Conservation (phyloP, 2,113 vertebrate genomes). For the Nesoenas mayeri region DNA sequence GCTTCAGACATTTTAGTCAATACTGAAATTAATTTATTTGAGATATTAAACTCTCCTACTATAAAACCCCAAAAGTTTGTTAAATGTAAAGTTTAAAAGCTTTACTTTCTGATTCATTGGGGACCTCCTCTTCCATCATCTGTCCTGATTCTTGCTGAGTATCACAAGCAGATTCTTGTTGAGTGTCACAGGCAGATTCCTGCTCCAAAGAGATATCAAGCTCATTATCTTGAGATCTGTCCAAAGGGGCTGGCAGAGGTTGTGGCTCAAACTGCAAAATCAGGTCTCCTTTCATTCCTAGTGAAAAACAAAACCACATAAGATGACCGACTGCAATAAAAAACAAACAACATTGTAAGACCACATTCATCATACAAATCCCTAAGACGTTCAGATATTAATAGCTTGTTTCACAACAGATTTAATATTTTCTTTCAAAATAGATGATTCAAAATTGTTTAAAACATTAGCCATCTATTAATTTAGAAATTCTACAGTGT, state of each 20-base stretch:
- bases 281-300: conserved; percentile 85
- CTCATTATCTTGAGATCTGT: conserved; percentile 81
- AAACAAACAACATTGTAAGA: background rate
- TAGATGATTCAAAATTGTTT: background rate
- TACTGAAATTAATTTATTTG: background rate
- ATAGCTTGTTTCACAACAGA: background rate
- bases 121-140: background rate
- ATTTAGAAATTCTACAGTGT: background rate
- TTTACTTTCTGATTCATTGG: conserved; percentile 50
- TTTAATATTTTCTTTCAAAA: background rate
- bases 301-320: conserved; percentile 11
- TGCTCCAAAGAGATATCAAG: conserved; percentile 87
- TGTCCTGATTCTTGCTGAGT: background rate
- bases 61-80: background rate
- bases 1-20: background rate
- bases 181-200: conserved; percentile 42
- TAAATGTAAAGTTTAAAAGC: background rate
- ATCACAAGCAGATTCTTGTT: conserved; percentile 21
- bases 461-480: background rate
- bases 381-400: background rate
- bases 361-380: background rate
- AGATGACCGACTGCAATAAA: background rate
- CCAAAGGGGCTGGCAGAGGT: conserved; percentile 80
- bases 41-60: background rate
- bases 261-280: conserved; percentile 87